Evolutionary conservation across 2,888 invertebrate genomes (phyloP), one percentile per base, ranked within the genome.

Genomic region (Thumatha senex): DNA sequence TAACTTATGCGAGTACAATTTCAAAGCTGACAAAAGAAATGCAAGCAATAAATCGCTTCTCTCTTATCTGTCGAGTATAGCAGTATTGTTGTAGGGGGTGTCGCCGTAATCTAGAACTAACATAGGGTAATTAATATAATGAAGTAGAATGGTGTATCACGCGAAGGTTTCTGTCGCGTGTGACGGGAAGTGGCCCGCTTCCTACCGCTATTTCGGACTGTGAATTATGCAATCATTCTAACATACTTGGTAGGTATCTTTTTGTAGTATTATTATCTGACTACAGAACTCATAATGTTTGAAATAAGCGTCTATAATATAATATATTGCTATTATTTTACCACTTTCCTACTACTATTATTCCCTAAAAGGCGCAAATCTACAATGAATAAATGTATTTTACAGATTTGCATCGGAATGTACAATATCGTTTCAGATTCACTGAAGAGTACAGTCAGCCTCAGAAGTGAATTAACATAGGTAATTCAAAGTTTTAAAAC

Each of bases 1-100:
- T 91, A 90, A 91, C 91, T 90, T 91, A 91, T 91, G 91, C 91
- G 91, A 87, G 85, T 89, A 90, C 91, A 90, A 91, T 91, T 91
- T 89, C 89, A 88, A 88, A 89, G 88, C 91, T 91, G 91, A 91
- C 91, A 91, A 91, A 91, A 91, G 91, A 91, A 91, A 91, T 91
- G 91, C 90, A 88, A 78, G 89, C 87, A 80, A 91, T 91, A 91
- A 91, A 91, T 91, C 84, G 76, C 78, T 70, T 63, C 68, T 61
- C 70, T 72, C 83, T 90, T 91, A 91, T 91, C 91, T 86, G 77
- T 78, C 80, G 77, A 81, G 82, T 85, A 84, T 87, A 84, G 84
- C 76, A 76, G 88, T 86, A 89, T 89, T 89, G 89, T 89, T 82
- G 85, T 84, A 76, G 75, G 71, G 72, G 80, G 82, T 82, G 84